These are phyloP conservation scores for Sminthurides aquaticus DNA, from an alignment of 2,888 invertebrate species.

Conservation along the genomic window DNA sequence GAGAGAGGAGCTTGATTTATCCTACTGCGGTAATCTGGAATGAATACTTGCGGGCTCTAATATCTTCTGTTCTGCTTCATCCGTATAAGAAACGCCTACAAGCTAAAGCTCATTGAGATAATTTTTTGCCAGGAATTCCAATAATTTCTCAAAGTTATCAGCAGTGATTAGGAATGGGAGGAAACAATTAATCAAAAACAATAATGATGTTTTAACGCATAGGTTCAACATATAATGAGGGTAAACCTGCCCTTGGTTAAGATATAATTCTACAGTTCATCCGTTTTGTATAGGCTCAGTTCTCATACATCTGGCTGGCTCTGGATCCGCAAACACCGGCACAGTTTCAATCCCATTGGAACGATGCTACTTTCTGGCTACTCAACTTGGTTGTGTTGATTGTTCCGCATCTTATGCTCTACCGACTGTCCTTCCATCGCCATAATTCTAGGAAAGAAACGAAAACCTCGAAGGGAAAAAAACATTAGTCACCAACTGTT, in stretches of 20 bases:
- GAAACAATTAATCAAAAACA: background rate
- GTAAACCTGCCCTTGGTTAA: background rate
- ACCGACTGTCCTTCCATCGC: conserved; percentile 19
- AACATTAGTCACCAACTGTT: too few relatives aligned
- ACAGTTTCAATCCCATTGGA: conserved; percentile 20
- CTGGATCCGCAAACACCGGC: conserved; percentile 33
- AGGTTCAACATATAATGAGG: background rate
- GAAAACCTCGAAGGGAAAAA: too few relatives aligned
- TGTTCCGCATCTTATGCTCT: conserved; percentile 34
- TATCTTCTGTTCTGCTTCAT: too few relatives aligned
- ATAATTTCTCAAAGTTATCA: background rate
- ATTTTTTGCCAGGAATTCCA: too few relatives aligned
- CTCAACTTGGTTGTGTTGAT: conserved; percentile 32
- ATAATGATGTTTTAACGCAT: background rate
- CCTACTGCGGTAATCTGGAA: too few relatives aligned
- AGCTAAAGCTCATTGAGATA: too few relatives aligned
- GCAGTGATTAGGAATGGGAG: background rate
- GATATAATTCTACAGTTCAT: background rate
- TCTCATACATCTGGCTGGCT: conserved; percentile 28
- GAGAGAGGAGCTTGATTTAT: too few relatives aligned
- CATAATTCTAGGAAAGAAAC: too few relatives aligned
- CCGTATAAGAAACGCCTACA: too few relatives aligned
- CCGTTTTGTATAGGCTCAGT: conserved; percentile 28
- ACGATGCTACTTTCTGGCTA: conserved; percentile 31
- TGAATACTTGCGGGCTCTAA: too few relatives aligned